These are phyloP conservation scores for Ctenochaetus hawaiiensis DNA, from an alignment of 2,797 vertebrate genomes.

Conservation along the genomic window DNA sequence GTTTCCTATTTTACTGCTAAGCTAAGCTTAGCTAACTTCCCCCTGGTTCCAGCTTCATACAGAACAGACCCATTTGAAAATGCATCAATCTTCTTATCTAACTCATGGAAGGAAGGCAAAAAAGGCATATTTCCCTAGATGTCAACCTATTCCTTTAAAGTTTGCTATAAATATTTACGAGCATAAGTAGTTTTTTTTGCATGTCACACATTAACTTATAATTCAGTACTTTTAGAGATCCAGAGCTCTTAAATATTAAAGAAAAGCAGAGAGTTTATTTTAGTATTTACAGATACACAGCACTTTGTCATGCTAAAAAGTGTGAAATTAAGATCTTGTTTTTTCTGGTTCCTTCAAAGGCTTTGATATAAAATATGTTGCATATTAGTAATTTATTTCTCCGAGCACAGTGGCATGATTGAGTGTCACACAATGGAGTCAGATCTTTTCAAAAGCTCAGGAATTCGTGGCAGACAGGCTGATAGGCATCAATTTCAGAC, in stretches of 20 bases:
- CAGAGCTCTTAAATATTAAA: background rate
- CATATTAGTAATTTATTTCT: slow-evolving; percentile 23
- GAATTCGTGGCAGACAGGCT: slow-evolving; percentile 38
- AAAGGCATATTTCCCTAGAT: background rate
- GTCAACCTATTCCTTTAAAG: background rate
- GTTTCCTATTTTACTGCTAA: background rate
- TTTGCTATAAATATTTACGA: background rate
- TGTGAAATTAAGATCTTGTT: slow-evolving; percentile 12
- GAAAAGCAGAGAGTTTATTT: slow-evolving; percentile 1
- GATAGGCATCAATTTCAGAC: slow-evolving; percentile 59
- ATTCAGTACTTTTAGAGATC: slow-evolving; percentile 14
- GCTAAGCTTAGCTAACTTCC: background rate
- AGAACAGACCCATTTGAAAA: background rate
- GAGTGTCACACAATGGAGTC: slow-evolving; percentile 6
- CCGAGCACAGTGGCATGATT: slow-evolving; percentile 1
- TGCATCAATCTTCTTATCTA: background rate
- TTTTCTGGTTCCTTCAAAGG: slow-evolving; percentile 4
- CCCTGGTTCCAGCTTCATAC: background rate
- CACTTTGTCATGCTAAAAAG: slow-evolving; percentile 21
- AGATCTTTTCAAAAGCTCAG: slow-evolving; percentile 23
- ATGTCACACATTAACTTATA: slow-evolving; percentile 2
- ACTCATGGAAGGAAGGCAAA: background rate
- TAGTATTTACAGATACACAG: slow-evolving; percentile 1
- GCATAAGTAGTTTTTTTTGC: background rate
- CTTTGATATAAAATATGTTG: background rate